Base-by-base conservation (phyloP, 1,140 invertebrate genomes). In the Trichonephila clavata region DNA sequence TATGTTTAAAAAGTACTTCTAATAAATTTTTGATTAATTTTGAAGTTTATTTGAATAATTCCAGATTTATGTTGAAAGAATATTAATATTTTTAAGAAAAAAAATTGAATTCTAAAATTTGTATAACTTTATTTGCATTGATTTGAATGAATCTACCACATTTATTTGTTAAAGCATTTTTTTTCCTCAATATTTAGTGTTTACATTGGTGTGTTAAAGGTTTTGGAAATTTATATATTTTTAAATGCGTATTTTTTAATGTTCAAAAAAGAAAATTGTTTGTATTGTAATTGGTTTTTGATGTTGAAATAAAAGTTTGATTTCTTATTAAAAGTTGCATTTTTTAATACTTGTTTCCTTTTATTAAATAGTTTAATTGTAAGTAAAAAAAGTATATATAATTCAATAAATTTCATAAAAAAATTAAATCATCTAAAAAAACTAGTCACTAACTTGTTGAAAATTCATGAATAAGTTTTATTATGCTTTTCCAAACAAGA, bases 191-290 rank as follows among this genome's bases (percentile, higher is more conserved):
- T 86, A 63, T 86, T 86, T 14, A 39, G 60, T 86, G 50, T 63
- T 86, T 63, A 86, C 63, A 61, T 6, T 86, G 84, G 32, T 86
- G 57, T 63, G 84, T 86, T 86, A 61, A 86, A 86, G 84, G 32
- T 86, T 86, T 86, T 60, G 84, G 84, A 86, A 63, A 7, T 61
- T 63, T 86, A 86, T 86, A 86, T 86, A 63, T 71, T 71, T 86
- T 86, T 86, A 63, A 63, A 84, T 84, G 50, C 43, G 63, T 86
- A 86, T 63, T 63, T 86, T 61, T 86, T 32, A 60, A 63, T 50
- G 61, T 86, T 63, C 59, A 63, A 63, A 63, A 27, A 39, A 39
- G 32, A 39, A 63, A 27, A 39, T 60, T 86, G 27, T 86, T 57
- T 86, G 84, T 86, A 86, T 63, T 63, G 59, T 86, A 27, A 27